Conservation (phyloP, 2,888 invertebrate genomes). For the Gibbula magus region DNA sequence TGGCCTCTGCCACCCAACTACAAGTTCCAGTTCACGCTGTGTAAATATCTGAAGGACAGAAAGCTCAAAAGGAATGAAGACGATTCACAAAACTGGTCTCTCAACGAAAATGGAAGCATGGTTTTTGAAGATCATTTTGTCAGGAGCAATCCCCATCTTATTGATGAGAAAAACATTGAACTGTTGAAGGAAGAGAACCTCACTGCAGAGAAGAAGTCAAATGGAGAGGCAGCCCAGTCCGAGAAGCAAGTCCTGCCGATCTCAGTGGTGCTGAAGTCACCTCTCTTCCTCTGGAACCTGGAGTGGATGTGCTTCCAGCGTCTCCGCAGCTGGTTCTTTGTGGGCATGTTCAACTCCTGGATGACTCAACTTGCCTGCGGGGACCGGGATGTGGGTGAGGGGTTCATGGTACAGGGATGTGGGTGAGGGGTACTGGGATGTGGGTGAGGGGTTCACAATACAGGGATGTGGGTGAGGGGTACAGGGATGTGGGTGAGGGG, state of each 20-base stretch:
- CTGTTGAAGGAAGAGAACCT: background rate
- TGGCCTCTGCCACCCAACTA: constrained; percentile 39
- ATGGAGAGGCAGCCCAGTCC: background rate
- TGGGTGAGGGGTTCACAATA: background rate
- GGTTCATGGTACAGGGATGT: no score
- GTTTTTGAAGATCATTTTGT: background rate
- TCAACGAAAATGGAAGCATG: constrained; percentile 4
- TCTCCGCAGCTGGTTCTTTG: constrained; percentile 52
- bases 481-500: no score
- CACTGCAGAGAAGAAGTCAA: background rate
- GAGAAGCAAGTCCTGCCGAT: background rate
- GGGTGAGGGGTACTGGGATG: no score
- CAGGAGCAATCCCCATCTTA: background rate
- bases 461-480: background rate
- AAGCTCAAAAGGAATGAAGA: background rate
- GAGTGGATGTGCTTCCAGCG: constrained; percentile 49
- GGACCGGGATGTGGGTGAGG: constrained; percentile 35
- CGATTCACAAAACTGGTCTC: background rate
- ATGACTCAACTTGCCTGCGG: constrained; percentile 44
- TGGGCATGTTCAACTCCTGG: constrained; percentile 48
- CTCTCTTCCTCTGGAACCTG: constrained; percentile 42
- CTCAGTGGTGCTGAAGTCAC: constrained; percentile 32
- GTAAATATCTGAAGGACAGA: constrained; percentile 24
- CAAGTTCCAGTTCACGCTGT: constrained; percentile 13
- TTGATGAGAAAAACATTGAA: background rate